Evolutionary conservation across 2,797 vertebrate species (phyloP), one percentile per base, ranked within the genome.

Genomic region (Anabacerthia variegaticeps): DNA sequence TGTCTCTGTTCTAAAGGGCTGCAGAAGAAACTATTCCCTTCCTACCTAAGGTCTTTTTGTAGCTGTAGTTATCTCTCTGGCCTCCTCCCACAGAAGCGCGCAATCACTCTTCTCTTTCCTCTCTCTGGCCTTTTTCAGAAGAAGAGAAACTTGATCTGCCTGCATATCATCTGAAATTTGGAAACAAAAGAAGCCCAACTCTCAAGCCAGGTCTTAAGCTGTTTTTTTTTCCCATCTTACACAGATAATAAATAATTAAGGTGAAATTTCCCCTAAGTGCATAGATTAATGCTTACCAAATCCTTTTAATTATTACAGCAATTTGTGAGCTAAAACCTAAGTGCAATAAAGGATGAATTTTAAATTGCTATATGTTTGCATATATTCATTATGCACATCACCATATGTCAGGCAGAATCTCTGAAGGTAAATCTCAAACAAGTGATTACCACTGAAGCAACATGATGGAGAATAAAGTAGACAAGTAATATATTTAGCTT

Each of bases 401-500:
- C 52, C 76, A 44, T 72, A 91, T 43, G 77, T 75, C 72, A 85
- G 39, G 51, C 43, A 93, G 69, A 84, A 81, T 79, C 48, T 91
- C 85, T 56, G 48, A 91, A 94, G 80, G 80, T 96, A 87, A 92
- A 94, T 67, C 85, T 86, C 66, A 63, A 92, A 93, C 4, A 41
- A 88, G 55, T 69, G 89, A 95, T 86, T 93, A 93, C 34, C 83
- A 86, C 51, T 73, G 67, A 92, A 94, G 68, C 41, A 91, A 81
- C 76, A 63, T 49, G 66, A 95, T 55, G 41, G 56, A 93, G 80
- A 95, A 94, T 69, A 91, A 94, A 91, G 91, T 18, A 59, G 93
- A 94, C 69, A 92, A 89, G 68, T 24, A 52, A 88, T 96, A 86
- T 93, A 88, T 94, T 96, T 93, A 95, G 86, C 54, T 90, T 88